Percentiles rank a stretch among this genome's conserved stretches.
Evolutionary conservation across 1,140 invertebrate species (phyloP).

Genomic region (Leptinotarsa texana): DNA sequence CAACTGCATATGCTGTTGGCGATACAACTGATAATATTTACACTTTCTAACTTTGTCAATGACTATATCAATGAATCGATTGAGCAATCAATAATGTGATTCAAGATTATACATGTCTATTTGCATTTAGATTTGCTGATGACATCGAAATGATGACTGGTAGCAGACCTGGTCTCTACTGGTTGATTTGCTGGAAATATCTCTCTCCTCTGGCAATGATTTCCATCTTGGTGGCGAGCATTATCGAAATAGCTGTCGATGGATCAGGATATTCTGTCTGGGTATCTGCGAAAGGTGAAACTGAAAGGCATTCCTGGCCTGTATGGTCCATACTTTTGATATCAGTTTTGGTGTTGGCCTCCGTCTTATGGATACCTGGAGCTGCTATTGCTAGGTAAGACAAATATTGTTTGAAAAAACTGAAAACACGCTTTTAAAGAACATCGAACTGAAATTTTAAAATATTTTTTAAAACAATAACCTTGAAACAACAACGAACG

Average conservation of each 20-base stretch:
- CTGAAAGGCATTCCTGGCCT: slow-evolving; percentile 79
- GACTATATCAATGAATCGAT: slow-evolving; percentile 9
- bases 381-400: slow-evolving; percentile 78
- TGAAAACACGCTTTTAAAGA: too few relatives aligned
- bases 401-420: not conserved
- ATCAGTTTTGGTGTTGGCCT: slow-evolving; percentile 73
- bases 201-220: slow-evolving; percentile 89
- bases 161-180: slow-evolving; percentile 80
- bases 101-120: not conserved
- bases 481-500: too few relatives aligned
- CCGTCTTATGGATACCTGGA: slow-evolving; percentile 85
- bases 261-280: slow-evolving; percentile 87
- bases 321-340: slow-evolving; percentile 73
- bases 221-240: slow-evolving; percentile 81
- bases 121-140: slow-evolving; percentile 75
- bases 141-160: slow-evolving; percentile 96
- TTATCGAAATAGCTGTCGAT: slow-evolving; percentile 78
- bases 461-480: too few relatives aligned
- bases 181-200: slow-evolving; percentile 94
- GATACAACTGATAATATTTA: too few relatives aligned
- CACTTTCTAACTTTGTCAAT: too few relatives aligned
- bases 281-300: slow-evolving; percentile 73
- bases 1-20: too few relatives aligned
- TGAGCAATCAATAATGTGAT: not conserved
- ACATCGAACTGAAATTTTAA: too few relatives aligned